phyloP scores from a whole-genome alignment of 2,113 vertebrate species.

The Microcebus lehilahytsara region DNA sequence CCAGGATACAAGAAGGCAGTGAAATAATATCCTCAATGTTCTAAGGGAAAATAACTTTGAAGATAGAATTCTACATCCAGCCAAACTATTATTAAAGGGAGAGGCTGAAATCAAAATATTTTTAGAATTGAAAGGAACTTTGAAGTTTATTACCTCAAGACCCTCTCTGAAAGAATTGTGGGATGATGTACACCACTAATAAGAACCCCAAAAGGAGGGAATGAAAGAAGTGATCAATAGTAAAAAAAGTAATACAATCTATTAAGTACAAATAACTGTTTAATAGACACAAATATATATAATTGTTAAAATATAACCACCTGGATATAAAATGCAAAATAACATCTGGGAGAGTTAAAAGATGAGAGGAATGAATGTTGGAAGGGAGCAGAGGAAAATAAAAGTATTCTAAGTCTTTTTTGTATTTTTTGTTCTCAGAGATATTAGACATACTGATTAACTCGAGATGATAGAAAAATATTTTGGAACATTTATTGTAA shows the following conservation, averaged over 20 bases:
- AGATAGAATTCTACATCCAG: conserved; percentile 8
- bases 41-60: conserved; percentile 47
- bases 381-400: background rate
- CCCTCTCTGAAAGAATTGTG: background rate
- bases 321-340: background rate
- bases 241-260: background rate
- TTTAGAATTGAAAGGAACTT: conserved; percentile 53
- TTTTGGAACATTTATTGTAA: background rate
- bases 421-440: background rate
- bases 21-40: background rate
- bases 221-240: background rate
- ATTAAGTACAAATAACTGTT: background rate
- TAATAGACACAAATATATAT: background rate
- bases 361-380: background rate
- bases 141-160: conserved; percentile 31
- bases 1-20: background rate
- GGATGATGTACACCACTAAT: background rate
- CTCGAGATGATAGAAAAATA: background rate
- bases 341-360: background rate
- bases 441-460: background rate
- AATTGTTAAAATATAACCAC: background rate
- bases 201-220: background rate
- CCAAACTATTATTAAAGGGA: conserved; percentile 43
- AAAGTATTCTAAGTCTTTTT: background rate
- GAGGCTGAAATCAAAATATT: conserved; percentile 22